Percentiles rank a stretch among this genome's conserved stretches.
Conservation (phyloP, 2,797 vertebrate species). For the Pipistrellus pipistrellus region DNA sequence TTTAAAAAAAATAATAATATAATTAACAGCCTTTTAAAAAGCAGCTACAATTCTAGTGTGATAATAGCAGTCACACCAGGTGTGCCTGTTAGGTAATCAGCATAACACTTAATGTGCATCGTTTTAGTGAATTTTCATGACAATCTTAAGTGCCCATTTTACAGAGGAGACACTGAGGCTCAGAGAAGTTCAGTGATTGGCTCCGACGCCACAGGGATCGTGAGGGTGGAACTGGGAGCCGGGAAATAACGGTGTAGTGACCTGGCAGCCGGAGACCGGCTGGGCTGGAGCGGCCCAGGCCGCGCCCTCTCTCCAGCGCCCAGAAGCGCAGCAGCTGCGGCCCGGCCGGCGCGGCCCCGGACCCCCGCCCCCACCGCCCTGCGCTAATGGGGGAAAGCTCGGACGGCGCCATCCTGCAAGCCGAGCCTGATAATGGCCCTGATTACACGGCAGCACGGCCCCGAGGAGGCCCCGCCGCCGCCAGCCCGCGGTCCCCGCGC, state of each 20-base stretch:
- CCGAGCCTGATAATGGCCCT: conserved; percentile 81
- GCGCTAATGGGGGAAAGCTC: conserved; percentile 82
- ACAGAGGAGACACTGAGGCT: conserved; percentile 43
- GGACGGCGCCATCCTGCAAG: conserved; percentile 83
- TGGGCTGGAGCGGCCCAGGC: background rate
- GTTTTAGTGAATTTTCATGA: background rate
- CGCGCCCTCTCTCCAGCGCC: background rate
- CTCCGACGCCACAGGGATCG: background rate
- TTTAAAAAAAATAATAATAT: background rate
- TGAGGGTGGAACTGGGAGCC: background rate
- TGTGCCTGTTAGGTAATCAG: rapidly evolving
- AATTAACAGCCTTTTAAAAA: background rate
- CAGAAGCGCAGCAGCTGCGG: conserved; percentile 44
- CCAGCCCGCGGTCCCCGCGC: conserved; percentile 64
- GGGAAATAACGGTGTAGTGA: background rate
- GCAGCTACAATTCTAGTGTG: background rate
- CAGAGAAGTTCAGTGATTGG: background rate
- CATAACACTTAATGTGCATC: background rate
- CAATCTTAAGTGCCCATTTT: background rate
- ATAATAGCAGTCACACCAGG: background rate
- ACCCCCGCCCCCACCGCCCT: conserved; percentile 71
- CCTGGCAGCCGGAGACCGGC: background rate
- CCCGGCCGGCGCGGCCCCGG: background rate
- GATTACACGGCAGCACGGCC: conserved; percentile 74
- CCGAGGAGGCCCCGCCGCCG: conserved; percentile 67